Evolutionary conservation across 1,140 invertebrate species (phyloP), one percentile per base, ranked within the genome.

Genomic region (Yoshiicerus persimilis): DNA sequence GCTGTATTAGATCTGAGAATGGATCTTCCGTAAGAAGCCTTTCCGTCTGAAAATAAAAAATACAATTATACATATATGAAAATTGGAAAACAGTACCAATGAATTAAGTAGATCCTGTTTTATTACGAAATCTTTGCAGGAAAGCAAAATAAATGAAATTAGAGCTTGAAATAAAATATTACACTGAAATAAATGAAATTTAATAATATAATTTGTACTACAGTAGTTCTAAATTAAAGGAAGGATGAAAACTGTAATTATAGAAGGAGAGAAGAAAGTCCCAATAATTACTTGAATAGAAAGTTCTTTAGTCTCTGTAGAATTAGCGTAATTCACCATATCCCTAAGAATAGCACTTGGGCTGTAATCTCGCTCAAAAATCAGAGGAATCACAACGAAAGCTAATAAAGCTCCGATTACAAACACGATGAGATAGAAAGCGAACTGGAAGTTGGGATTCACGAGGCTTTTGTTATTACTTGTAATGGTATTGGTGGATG

Each of bases 281-380:
- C 9, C n/a, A 3, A 4, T 66, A 66, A 23, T 36, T 36, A 80
- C 75, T 20, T 80, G 30, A 13, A 80, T 38, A 80, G 75, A 80
- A 38, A 80, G 75, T n/a, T 80, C 32, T 10, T 80, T 80, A 3
- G 75, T 80, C 34, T 80, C 75, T 10, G 75, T 23, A 4, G 75
- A 80, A 38, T 80, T 80, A 8, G 75, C 75, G 30, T 80, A 80
- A 32, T 38, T 80, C 16, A 80, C 75, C 75, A 80, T 80, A 36
- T 80, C 75, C 20, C 75, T 80, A 80, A 80, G 75, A 38, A 80
- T 80, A 34, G 75, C 75, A 80, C 75, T 80, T 38, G 75, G 75
- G 9, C 75, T 80, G 4, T 80, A 80, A 32, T 80, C 75, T 38
- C 75, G n/a, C 20, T 80, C 75, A 80, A 80, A 80, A 38, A 80